These are phyloP conservation scores for Scalopus aquaticus DNA, from an alignment of 2,113 vertebrate genomes.

Conservation along the genomic window DNA sequence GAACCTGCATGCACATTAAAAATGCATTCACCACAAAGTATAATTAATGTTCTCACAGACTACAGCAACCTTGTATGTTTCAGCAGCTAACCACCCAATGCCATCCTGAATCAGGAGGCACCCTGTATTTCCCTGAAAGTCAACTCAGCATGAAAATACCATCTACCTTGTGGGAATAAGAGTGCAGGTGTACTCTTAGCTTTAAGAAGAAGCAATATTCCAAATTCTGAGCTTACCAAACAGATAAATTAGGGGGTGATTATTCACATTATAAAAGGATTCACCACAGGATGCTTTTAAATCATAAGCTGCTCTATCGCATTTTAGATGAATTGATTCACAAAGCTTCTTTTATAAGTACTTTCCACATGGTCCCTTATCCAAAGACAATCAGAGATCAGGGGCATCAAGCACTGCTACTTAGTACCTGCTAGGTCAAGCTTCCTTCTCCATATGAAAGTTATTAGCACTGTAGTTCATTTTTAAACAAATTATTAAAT, in stretches of 20 bases:
- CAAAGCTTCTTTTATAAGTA: constrained; percentile 61
- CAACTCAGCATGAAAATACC: constrained; percentile 44
- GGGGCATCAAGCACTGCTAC: constrained; percentile 27
- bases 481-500: constrained; percentile 38
- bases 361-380: constrained; percentile 38
- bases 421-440: constrained; percentile 40
- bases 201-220: constrained; percentile 55
- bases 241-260: constrained; percentile 67
- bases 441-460: constrained; percentile 34
- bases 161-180: constrained; percentile 33
- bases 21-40: constrained; percentile 7
- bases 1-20: constrained; percentile 30
- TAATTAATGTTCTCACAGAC: constrained; percentile 26
- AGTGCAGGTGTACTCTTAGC: constrained; percentile 55
- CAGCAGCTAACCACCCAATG: background rate
- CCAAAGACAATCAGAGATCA: constrained; percentile 28
- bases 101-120: constrained; percentile 44
- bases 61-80: background rate
- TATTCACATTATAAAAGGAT: constrained; percentile 73
- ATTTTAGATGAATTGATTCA: constrained; percentile 69
- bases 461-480: background rate
- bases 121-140: constrained; percentile 51
- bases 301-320: constrained; percentile 60
- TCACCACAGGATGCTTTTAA: constrained; percentile 73
- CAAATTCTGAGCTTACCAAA: constrained; percentile 66